phyloP scores from a whole-genome alignment of 2,888 invertebrate genomes.

The Heterodera filipjevi region DNA sequence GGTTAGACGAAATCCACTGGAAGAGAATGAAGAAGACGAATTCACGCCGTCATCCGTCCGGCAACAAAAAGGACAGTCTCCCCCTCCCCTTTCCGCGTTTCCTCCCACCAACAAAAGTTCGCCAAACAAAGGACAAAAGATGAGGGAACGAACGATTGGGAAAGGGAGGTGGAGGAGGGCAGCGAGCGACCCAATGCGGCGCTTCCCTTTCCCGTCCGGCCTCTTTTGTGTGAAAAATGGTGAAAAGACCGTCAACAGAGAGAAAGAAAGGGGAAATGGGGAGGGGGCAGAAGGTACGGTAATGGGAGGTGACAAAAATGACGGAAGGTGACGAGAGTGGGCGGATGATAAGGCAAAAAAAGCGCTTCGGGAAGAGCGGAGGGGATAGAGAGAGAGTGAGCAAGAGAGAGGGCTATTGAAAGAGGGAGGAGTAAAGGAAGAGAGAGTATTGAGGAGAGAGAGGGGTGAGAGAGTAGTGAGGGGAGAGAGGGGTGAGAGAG shows the following conservation, averaged over 20 bases:
- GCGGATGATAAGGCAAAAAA: background rate
- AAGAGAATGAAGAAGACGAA: background rate
- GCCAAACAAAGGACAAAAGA: constrained; percentile 15
- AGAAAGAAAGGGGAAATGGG: background rate
- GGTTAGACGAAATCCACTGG: background rate
- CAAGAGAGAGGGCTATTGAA: too few relatives aligned
- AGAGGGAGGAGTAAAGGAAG: background rate
- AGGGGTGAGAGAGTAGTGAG: too few relatives aligned
- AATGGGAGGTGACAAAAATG: background rate
- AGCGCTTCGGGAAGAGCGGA: too few relatives aligned
- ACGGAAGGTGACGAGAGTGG: background rate
- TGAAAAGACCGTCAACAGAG: background rate
- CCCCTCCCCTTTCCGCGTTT: background rate
- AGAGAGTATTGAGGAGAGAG: background rate
- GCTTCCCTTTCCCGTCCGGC: background rate
- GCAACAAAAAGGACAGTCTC: constrained; percentile 2
- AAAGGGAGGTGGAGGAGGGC: background rate
- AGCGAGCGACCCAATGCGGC: background rate
- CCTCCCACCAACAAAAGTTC: constrained; percentile 5
- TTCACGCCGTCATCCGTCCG: constrained; percentile 8
- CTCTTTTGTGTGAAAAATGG: background rate
- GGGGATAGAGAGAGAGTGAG: background rate
- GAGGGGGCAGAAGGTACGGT: background rate
- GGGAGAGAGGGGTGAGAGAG: too few relatives aligned
- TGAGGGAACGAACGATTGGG: background rate